Base-by-base conservation (phyloP, 2,888 invertebrate genomes). In the Mythimna albipuncta region DNA sequence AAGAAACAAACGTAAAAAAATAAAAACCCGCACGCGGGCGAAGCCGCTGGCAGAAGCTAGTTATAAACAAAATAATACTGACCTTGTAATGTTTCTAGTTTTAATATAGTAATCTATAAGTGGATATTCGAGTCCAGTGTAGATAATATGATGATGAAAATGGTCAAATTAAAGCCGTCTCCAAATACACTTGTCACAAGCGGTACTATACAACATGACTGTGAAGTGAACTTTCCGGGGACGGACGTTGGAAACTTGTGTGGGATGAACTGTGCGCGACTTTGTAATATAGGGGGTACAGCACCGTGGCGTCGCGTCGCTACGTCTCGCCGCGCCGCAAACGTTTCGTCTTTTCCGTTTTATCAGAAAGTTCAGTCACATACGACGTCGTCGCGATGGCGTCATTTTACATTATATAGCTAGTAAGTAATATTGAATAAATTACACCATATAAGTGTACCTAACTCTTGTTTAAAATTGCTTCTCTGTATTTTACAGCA, bases 41-140 rank as follows among this genome's bases (percentile, higher is more conserved):
- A 26, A 26, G 26, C 26, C 26, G 26, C 26, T 26, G 26, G 26
- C 26, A 26, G 26, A 26, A 32, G 32, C 32, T 32, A 4, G 32
- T 5, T 9, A 47, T 55, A 50, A 26, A 63, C 6, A 21, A 54
- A 58, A 35, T 13, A 55, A 38, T n/a, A 72, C 73, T 64, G 21
- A 77, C 80, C 75, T 73, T 73, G n/a, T 10, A 54, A 59, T 50
- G 35, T 50, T 41, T 55, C 19, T 55, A 66, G 26, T 58, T 52
- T 11, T 10, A n/a, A 76, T 52, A 26, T 2, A n/a, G 1, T 26
- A n/a, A 26, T 52, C 52, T 26, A 26, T 26, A 44, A 44, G 11
- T 67, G 26, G n/a, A 52, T 44, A 74, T 54, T 54, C 16, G n/a
- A 68, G 38, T 26, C n/a, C 26, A 19, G 44, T 41, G 11, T 16